Evolutionary conservation across 1,140 invertebrate species (phyloP), one percentile per base, ranked within the genome.

Genomic region (Drosophila tristis): DNA sequence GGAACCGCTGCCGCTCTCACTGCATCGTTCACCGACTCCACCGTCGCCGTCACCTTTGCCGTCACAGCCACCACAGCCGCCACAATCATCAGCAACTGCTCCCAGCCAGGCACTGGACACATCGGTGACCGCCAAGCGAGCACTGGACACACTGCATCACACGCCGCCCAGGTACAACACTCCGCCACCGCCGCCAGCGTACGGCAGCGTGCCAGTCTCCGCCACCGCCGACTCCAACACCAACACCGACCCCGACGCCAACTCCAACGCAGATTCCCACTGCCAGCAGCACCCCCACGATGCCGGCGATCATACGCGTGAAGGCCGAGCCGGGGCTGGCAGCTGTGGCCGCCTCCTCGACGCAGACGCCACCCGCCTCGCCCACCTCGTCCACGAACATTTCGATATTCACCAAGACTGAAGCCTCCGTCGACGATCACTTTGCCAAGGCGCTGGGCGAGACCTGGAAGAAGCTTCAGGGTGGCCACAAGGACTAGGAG

Each of bases 391-490:
- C 79, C 56, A 87, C 86, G 15, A 78, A 87, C 74, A 73, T 90
- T 68, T 79, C 90, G 50, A 80, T 89, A 68, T 87, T 90, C 53
- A 90, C 80, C 54, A 92, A 81, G 71, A 93, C 93, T 92, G 93
- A 94, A 68, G 93, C 94, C 43, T 94, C 94, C 84, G 97, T 99
- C 15, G 98, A 99, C 93, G 98, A 99, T 92, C 98, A 99, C 90
- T 99, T 99, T 93, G 97, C 97, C 11, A 98, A 99, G 93, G 98
- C 98, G 2, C 93, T 99, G 5, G 98, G 98, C 1, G 97, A 98
- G 67, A 98, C 97, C 0, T 99, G 98, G 98, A 94, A 95, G 62
- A 96, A 97, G 92, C 94, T 99, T 72, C 95, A 96, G 90, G 94
- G 93, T 43, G 94, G 93, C 35, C 93, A 93, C 45, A 91, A 91